Percentiles rank a stretch among this genome's conserved stretches.
These are phyloP conservation scores for Halocynthia aurantium DNA, from an alignment of 23 tunicate genomes.

Conservation along the genomic window DNA sequence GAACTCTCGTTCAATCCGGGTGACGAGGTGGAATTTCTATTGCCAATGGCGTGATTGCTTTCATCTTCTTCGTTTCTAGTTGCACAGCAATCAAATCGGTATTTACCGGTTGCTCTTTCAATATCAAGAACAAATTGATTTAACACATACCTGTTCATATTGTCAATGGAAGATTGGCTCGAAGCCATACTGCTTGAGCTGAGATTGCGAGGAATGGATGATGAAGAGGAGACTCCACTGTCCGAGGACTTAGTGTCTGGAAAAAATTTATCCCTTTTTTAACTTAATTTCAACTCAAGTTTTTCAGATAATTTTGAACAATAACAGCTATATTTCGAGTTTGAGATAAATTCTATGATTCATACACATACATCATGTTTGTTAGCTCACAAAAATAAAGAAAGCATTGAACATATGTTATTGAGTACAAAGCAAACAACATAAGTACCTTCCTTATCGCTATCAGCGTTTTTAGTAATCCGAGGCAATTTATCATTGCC, in stretches of 20 bases:
- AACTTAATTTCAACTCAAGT: not conserved
- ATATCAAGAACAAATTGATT: no score
- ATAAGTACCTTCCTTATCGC: constrained; percentile 1
- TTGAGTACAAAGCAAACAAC: not conserved
- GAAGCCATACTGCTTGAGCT: constrained; percentile 74
- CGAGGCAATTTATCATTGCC: not conserved
- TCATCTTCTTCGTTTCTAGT: no score
- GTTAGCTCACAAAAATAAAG: no score
- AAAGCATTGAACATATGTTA: no score
- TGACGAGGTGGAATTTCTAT: no score
- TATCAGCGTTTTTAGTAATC: not conserved
- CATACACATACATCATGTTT: no score
- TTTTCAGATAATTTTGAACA: not conserved
- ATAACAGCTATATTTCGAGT: no score
- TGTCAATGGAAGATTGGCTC: constrained; percentile 73
- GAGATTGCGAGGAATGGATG: constrained; percentile 58
- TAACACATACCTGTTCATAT: constrained; percentile 2
- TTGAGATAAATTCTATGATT: no score
- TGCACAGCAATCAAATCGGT: no score
- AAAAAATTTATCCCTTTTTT: not conserved
- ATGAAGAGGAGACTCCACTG: not conserved
- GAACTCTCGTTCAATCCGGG: no score
- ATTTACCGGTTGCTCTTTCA: no score
- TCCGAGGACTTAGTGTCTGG: not conserved
- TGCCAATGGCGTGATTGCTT: no score